Conservation (phyloP, 1,140 invertebrate genomes). For the Octopus sinensis region DNA sequence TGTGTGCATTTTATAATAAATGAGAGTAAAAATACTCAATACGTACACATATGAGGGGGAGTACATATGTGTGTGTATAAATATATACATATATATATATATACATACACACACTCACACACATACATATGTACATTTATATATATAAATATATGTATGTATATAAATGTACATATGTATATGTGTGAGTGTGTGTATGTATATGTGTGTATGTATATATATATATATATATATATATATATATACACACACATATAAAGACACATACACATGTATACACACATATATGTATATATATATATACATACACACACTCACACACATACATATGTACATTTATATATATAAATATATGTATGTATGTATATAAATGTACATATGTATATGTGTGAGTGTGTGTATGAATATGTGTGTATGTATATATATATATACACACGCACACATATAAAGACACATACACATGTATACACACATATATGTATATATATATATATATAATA, state of each 20-base stretch:
- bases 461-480: neutral
- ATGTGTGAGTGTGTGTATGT: neutral
- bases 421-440: neutral
- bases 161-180: neutral
- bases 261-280: neutral
- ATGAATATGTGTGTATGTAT: neutral
- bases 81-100: neutral
- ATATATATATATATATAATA: neutral
- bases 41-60: no score
- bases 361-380: neutral
- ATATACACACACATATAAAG: neutral
- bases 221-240: neutral
- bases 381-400: neutral
- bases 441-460: conserved; percentile 8
- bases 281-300: conserved; percentile 9
- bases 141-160: neutral
- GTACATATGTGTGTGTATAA: neutral
- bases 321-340: neutral
- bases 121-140: neutral
- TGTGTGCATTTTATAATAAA: no score
- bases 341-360: neutral
- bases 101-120: neutral
- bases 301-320: neutral
- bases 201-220: conserved; percentile 12
- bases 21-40: no score